phyloP scores from a whole-genome alignment of 2,888 invertebrate genomes.

The Pandemis corylana region DNA sequence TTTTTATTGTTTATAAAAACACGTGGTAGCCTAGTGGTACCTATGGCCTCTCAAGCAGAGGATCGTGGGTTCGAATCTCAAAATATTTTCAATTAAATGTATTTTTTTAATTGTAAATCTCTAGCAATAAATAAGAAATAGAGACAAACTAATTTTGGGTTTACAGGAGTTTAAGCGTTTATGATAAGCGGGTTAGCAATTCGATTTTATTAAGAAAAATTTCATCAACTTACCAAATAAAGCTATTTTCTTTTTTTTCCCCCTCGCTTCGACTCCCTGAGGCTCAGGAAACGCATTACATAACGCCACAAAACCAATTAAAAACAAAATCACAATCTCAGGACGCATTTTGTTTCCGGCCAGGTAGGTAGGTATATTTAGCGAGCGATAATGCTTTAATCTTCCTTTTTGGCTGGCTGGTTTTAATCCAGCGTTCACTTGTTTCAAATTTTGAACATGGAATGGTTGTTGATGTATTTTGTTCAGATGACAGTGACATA shows the following conservation, averaged over 20 bases:
- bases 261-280: conserved; percentile 61
- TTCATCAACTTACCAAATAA: conserved; percentile 66
- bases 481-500: conserved; percentile 49
- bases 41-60: too few species aligned
- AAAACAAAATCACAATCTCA: conserved; percentile 31
- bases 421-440: conserved; percentile 18
- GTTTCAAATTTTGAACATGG: conserved; percentile 14
- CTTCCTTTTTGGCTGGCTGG: conserved; percentile 12
- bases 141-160: too few species aligned
- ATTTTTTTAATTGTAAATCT: too few species aligned
- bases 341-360: conserved; percentile 27
- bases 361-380: conserved; percentile 4
- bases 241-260: conserved; percentile 76
- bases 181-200: too few species aligned
- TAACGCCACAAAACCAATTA: conserved; percentile 44
- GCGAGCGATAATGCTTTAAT: not conserved
- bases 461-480: conserved; percentile 21
- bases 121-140: too few species aligned
- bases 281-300: conserved; percentile 53
- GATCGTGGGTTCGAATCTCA: too few species aligned
- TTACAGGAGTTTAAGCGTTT: too few species aligned
- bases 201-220: not conserved
- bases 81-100: too few species aligned
- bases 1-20: too few species aligned
- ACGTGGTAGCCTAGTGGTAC: too few species aligned